Percentiles rank a stretch among this genome's conserved stretches.
Conservation (phyloP, 2,888 invertebrate genomes). For the Carcina quercana region DNA sequence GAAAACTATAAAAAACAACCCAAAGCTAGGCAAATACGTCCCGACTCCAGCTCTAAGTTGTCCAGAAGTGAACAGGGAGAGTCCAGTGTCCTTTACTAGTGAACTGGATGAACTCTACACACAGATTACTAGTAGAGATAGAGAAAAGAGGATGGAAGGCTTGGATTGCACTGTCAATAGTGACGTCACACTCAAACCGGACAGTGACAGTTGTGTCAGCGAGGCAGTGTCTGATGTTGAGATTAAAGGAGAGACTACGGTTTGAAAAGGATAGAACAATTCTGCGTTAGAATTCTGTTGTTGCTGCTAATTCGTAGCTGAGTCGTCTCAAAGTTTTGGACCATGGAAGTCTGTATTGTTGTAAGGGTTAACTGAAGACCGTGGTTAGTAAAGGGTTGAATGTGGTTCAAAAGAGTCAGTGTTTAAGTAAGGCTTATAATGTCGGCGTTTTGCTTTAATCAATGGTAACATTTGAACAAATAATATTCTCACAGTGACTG, state of each 20-base stretch:
- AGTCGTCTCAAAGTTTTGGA: no score
- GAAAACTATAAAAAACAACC: slow-evolving; percentile 56
- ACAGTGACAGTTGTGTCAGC: slow-evolving; percentile 68
- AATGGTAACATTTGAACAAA: no score
- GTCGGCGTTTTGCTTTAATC: no score
- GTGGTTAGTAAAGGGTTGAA: no score
- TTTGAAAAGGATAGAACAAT: slow-evolving; percentile 31
- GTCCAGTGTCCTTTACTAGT: slow-evolving; percentile 64
- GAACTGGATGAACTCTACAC: slow-evolving; percentile 82
- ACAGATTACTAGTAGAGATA: slow-evolving; percentile 73
- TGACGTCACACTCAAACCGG: slow-evolving; percentile 61
- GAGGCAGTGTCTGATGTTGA: slow-evolving; percentile 58
- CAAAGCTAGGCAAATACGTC: slow-evolving; percentile 55
- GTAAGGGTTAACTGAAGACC: no score
- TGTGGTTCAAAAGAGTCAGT: no score
- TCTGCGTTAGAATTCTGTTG: no score
- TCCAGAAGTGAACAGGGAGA: slow-evolving; percentile 60
- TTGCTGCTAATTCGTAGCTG: no score
- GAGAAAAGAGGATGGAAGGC: slow-evolving; percentile 38
- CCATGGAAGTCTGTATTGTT: no score
- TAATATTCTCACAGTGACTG: no score
- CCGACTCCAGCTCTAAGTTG: slow-evolving; percentile 60
- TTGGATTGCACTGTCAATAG: slow-evolving; percentile 57
- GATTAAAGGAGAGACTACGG: slow-evolving; percentile 55
- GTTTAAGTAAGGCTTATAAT: no score